phyloP scores from a whole-genome alignment of 2,113 vertebrate genomes.

The Lophotis ruficrista region DNA sequence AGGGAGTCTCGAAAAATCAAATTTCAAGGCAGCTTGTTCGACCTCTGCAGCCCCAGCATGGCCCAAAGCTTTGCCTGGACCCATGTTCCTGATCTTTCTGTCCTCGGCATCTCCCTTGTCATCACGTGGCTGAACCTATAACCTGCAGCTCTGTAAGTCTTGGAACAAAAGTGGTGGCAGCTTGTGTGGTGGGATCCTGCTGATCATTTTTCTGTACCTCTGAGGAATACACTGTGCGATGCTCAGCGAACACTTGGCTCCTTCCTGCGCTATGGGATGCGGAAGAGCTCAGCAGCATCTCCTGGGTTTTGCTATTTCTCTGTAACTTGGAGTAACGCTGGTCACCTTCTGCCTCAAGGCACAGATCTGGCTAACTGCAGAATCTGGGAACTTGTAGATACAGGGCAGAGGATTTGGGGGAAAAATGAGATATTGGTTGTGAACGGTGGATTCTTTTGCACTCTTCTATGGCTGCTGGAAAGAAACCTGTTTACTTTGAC shows the following conservation, averaged over 20 bases:
- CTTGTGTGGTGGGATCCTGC: background rate
- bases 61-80: constrained; percentile 36
- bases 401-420: background rate
- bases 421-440: background rate
- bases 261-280: rapidly evolving
- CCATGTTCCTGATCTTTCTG: background rate
- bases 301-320: background rate
- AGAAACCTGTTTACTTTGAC: background rate
- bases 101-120: constrained; percentile 22
- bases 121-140: constrained; percentile 45
- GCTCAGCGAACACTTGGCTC: background rate
- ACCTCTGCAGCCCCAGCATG: constrained; percentile 74
- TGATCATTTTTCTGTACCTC: background rate
- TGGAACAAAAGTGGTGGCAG: background rate
- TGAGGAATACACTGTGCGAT: background rate
- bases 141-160: background rate
- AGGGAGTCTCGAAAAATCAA: constrained; percentile 77
- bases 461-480: background rate
- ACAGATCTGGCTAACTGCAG: background rate
- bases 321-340: background rate
- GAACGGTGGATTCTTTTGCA: background rate
- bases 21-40: constrained; percentile 80
- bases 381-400: background rate
- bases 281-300: background rate
- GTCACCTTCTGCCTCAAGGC: background rate